Base-by-base conservation (phyloP, 2,888 invertebrate species). In the Yponomeuta evonymella region DNA sequence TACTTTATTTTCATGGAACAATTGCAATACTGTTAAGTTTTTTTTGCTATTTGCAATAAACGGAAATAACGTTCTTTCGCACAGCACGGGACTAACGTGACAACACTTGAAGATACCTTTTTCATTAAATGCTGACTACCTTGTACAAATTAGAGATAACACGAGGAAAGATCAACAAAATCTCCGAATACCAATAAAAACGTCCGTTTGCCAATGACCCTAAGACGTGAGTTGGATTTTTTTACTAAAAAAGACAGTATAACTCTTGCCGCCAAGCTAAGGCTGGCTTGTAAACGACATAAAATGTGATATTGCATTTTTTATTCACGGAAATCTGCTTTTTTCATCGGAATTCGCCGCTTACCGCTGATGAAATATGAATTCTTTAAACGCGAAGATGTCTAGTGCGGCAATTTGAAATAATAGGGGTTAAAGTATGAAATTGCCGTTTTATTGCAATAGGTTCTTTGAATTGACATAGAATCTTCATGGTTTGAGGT, bases 191-290 rank as follows among this genome's bases (percentile, higher is more conserved):
- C 65, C 29, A 33, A 29, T 30, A 65, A 65, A 23, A 65, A 65
- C 29, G 29, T 12, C 65, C 65, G 33, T 29, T 65, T 30, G 65
- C 65, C 65, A 65, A 65, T 65, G 65, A 30, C 65, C 65, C 4
- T 11, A 65, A 30, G 29, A 65, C 65, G 65, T 65, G 65, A 65
- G 33, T 65, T 29, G 64, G 64, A 23, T 23, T 65, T 33, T 65
- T 58, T 58, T 2, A 12, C 51, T 58, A 58, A 65, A 65, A 65
- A 65, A 30, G 29, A 10, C 30, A 30, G 29, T 11, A 12, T 2
- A 33, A 8, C 33, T 65, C 29, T 33, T 65, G 30, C 30, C 29
- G 65, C 65, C 12, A 33, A 65, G 65, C 12, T 65, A 30, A 58
- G 15, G 51, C 15, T 58, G 12, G 51, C 51, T 58, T 58, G 15